Percentiles rank a stretch among this genome's conserved stretches.
Conservation (phyloP, 37 sponge, comb jelly and placozoan species). For the Diacarnus erythraeanus region DNA sequence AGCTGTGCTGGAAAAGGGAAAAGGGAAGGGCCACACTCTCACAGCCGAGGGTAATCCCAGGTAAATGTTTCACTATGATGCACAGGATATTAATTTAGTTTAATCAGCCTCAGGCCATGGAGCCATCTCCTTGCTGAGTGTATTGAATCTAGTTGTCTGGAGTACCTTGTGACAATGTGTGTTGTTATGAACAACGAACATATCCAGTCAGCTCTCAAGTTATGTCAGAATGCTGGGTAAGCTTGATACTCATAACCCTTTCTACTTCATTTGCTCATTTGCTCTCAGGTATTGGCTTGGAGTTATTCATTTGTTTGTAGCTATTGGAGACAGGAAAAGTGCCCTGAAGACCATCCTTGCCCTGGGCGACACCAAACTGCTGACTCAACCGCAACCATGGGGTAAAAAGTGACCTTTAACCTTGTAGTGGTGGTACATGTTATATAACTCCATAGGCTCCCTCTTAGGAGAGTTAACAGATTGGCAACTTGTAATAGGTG, state of each 20-base stretch:
- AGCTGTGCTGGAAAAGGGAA: not conserved
- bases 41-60: not conserved
- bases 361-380: conserved; percentile 3
- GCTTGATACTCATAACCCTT: too few species aligned
- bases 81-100: not conserved
- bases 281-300: conserved; percentile 39
- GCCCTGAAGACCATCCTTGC: conserved; percentile 9
- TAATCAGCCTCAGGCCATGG: conserved; percentile 9
- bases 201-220: not conserved
- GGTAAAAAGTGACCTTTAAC: not conserved
- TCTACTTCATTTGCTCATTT: not conserved
- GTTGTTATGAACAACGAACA: conserved; percentile 15
- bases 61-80: not conserved
- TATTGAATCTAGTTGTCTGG: not conserved
- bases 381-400: conserved; percentile 23
- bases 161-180: conserved; percentile 9
- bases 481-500: conserved; percentile 26
- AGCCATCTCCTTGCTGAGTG: conserved; percentile 21
- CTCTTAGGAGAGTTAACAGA: conserved; percentile 4
- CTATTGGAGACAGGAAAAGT: conserved; percentile 33
- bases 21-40: not conserved
- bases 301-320: conserved; percentile 20
- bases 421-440: not conserved
- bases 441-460: not conserved
- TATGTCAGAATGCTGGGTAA: conserved; percentile 1